These are phyloP conservation scores for Hippocampus mohnikei DNA, from an alignment of 2,113 vertebrate genomes.

Conservation along the genomic window DNA sequence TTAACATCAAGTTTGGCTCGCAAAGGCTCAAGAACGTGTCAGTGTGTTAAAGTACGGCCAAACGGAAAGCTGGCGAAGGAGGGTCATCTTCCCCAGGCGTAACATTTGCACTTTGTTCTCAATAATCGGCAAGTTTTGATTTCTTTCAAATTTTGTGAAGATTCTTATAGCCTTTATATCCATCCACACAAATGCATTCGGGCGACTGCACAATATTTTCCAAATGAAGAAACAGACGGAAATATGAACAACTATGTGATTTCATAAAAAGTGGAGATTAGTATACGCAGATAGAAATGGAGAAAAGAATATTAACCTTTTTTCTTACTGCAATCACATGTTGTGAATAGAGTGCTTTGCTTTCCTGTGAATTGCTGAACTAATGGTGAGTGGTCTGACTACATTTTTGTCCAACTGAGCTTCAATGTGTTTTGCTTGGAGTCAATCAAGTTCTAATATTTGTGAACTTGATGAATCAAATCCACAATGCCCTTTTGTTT, in stretches of 20 bases:
- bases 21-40: not conserved
- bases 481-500: no score
- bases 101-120: not conserved
- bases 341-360: no score
- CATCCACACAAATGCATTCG: not conserved
- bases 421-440: not conserved
- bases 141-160: not conserved
- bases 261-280: no score
- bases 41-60: not conserved
- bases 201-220: not conserved
- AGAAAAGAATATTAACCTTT: no score
- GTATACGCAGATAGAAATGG: no score
- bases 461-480: not conserved
- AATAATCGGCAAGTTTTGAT: not conserved
- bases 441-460: not conserved
- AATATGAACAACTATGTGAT: no score
- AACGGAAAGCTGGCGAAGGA: not conserved
- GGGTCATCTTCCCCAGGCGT: not conserved
- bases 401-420: no score
- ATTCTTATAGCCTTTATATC: not conserved
- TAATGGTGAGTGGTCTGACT: no score
- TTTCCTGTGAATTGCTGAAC: not conserved
- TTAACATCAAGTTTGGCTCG: not conserved
- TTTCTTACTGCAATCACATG: no score
- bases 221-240: no score